These are phyloP conservation scores for Apteryx owenii DNA, from an alignment of 2,113 vertebrate genomes.

Conservation along the genomic window DNA sequence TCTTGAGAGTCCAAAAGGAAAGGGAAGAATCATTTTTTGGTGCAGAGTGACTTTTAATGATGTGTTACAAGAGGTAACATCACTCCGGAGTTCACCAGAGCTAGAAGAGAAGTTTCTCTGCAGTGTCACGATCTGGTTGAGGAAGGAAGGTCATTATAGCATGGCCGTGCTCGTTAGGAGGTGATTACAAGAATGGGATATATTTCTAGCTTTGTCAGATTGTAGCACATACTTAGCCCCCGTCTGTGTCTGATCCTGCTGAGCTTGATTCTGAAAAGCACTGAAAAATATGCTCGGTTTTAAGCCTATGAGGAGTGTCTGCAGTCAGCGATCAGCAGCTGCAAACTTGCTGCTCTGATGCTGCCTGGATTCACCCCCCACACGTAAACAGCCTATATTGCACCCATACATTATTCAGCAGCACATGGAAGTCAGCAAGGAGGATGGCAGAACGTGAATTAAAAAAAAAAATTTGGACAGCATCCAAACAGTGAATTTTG, in stretches of 20 bases:
- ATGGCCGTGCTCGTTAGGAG: neutral
- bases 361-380: fast-evolving
- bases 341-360: neutral
- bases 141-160: neutral
- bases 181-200: neutral
- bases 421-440: neutral
- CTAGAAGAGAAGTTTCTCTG: neutral
- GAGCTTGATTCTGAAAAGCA: neutral
- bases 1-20: neutral
- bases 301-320: neutral
- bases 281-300: neutral
- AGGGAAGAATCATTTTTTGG: neutral
- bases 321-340: neutral
- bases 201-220: neutral
- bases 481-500: neutral
- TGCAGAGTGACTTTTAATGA: neutral
- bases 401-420: fast-evolving
- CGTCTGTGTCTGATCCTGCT: no score
- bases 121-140: no score
- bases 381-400: neutral
- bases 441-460: neutral
- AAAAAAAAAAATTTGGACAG: neutral
- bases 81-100: neutral
- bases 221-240: neutral
- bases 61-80: neutral